phyloP scores from a whole-genome alignment of 2,797 vertebrate species.

The Botia kubotai region DNA sequence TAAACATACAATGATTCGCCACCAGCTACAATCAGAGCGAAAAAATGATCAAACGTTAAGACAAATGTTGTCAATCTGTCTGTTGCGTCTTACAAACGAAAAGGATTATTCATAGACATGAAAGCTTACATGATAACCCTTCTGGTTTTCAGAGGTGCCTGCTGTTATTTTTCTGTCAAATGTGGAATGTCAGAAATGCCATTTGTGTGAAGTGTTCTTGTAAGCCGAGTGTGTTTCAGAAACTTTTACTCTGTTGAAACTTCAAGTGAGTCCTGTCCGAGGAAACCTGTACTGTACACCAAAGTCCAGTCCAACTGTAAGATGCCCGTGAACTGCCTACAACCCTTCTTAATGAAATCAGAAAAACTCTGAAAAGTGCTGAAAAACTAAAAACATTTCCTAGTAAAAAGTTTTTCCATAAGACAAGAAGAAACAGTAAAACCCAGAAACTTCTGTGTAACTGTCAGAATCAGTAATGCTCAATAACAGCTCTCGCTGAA shows the following conservation, averaged over 20 bases:
- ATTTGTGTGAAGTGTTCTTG: neutral
- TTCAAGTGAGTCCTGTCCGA: neutral
- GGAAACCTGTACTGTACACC: neutral
- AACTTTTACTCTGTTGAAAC: neutral
- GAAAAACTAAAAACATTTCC: neutral
- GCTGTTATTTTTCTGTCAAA: neutral
- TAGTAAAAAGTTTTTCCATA: neutral
- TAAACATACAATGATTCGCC: too few species aligned
- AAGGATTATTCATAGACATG: slow-evolving; percentile 5
- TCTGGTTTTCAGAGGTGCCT: neutral
- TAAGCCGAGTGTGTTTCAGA: neutral
- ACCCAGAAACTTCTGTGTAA: neutral
- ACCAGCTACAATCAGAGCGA: too few species aligned
- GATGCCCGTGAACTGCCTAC: neutral
- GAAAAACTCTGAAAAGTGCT: neutral
- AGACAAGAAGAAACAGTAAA: neutral
- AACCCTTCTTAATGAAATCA: neutral
- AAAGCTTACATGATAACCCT: too few species aligned
- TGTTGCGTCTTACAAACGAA: neutral
- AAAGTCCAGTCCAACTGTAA: neutral
- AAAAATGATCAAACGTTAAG: too few species aligned
- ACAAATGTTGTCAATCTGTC: too few species aligned
- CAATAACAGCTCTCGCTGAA: neutral
- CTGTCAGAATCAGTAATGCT: neutral
- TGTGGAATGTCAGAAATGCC: slow-evolving; percentile 34